phyloP scores from a whole-genome alignment of 2,113 vertebrate genomes.

The Lonchura striata region DNA sequence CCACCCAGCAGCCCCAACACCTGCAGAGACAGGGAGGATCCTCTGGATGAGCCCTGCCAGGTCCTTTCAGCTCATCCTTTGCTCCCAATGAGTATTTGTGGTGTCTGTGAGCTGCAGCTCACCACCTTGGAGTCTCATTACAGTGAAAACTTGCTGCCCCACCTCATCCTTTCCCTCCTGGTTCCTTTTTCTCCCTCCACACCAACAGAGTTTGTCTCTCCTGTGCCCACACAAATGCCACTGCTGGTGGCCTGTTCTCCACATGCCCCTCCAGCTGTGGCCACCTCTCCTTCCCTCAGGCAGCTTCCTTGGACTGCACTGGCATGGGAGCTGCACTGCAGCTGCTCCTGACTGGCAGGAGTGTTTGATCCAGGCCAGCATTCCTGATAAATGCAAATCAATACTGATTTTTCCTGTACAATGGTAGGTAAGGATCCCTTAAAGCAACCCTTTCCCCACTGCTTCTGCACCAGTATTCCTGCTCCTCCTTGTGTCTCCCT shows the following conservation, averaged over 20 bases:
- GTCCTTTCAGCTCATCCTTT: background rate
- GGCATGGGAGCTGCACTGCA: rapidly evolving
- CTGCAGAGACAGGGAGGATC: background rate
- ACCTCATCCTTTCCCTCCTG: background rate
- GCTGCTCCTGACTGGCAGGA: background rate
- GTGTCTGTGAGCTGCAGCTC: background rate
- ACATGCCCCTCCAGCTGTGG: rapidly evolving
- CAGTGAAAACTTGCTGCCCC: background rate
- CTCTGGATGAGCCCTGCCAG: rapidly evolving
- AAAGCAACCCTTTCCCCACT: background rate
- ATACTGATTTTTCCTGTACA: background rate
- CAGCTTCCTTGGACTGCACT: rapidly evolving
- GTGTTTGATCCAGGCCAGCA: background rate
- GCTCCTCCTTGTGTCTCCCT: background rate
- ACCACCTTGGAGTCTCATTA: background rate
- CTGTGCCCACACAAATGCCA: background rate
- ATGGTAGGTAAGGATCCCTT: background rate
- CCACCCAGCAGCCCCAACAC: background rate
- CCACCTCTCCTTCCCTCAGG: background rate
- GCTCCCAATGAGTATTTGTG: background rate
- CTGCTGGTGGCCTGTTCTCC: background rate
- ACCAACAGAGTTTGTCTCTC: rapidly evolving
- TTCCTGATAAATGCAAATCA: background rate
- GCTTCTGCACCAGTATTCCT: background rate
- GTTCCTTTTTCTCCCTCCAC: background rate